Base-by-base conservation (phyloP, 1,140 invertebrate genomes). In the Bombyx mori region DNA sequence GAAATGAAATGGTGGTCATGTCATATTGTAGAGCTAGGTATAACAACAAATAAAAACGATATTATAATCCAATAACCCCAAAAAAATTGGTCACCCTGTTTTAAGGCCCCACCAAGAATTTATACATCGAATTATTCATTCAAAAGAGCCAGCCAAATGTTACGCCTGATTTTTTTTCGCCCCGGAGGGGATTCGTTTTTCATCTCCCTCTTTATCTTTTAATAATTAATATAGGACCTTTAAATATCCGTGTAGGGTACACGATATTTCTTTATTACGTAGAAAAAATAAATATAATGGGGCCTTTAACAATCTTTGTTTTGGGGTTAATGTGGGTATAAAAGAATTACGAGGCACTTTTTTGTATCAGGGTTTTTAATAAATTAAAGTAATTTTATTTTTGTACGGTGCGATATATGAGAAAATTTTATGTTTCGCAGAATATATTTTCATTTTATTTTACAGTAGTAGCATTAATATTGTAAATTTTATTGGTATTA, bases 121-220 rank as follows among this genome's bases (percentile, higher is more conserved):
- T 62, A 62, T 58, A 62, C 60, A 62, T 47, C 26, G 52, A 62
- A 62, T 62, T 62, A 62, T 62, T 62, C 60, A 62, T 62, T 62
- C 52, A 57, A 58, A 62, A 52, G 56, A 35, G 44, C 56, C 52
- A 47, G 54, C 55, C 26, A 35, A 52, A 57, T 51, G 56, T 54
- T 57, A 62, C 56, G 52, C 47, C 42, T 52, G 50, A 61, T 53
- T 61, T 61, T 57, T 46, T 54, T 45, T 43, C 44, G 18, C 48
- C 48, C 60, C 18, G 26, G 26, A 55, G 47, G 43, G 60, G 52
- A 62, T 49, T 57, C 52, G 56, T 56, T 57, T 51, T 62, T 62
- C 52, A 57, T 57, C 43, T 57, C 49, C 49, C 47, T 42, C 48
- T 61, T 62, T 57, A 62, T 62, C 60, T 50, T 54, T 57, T 55